These are phyloP conservation scores for Drosophila lacertosa DNA, from an alignment of 1,140 invertebrate genomes.

Conservation along the genomic window DNA sequence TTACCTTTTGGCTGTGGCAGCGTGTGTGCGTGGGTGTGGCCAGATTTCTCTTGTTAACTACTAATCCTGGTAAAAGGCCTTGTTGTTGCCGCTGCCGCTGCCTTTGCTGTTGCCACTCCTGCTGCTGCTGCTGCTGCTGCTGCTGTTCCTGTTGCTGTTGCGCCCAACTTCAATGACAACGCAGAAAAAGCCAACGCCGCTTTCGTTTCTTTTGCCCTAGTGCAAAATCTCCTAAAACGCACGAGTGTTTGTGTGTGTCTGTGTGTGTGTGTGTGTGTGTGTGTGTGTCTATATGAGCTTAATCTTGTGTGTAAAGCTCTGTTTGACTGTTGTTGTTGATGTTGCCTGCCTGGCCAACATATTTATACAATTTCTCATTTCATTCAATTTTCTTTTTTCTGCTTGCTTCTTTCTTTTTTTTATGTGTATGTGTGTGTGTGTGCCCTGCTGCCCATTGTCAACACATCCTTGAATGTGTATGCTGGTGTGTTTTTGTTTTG, in stretches of 20 bases:
- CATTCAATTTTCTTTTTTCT: constrained; percentile 58
- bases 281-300: constrained; percentile 44
- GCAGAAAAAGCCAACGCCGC: constrained; percentile 73
- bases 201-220: constrained; percentile 47
- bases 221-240: constrained; percentile 76
- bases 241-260: constrained; percentile 40
- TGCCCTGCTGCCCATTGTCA: constrained; percentile 42
- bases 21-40: constrained; percentile 61
- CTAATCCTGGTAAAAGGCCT: constrained; percentile 81
- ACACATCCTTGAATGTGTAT: constrained; percentile 15
- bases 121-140: neutral
- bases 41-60: constrained; percentile 81
- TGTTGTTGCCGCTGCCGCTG: constrained; percentile 45
- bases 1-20: constrained; percentile 75
- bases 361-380: constrained; percentile 81
- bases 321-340: constrained; percentile 16
- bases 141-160: neutral
- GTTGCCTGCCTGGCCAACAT: constrained; percentile 59
- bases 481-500: constrained; percentile 37
- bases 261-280: constrained; percentile 31
- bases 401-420: constrained; percentile 9
- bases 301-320: constrained; percentile 63
- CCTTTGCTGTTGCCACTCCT: neutral
- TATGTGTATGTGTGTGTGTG: neutral
- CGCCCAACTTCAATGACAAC: constrained; percentile 42